Percentiles rank a stretch among this genome's conserved stretches.
These are phyloP conservation scores for Schizopygopsis malacanthus DNA, from an alignment of 2,797 vertebrate genomes.

Conservation along the genomic window DNA sequence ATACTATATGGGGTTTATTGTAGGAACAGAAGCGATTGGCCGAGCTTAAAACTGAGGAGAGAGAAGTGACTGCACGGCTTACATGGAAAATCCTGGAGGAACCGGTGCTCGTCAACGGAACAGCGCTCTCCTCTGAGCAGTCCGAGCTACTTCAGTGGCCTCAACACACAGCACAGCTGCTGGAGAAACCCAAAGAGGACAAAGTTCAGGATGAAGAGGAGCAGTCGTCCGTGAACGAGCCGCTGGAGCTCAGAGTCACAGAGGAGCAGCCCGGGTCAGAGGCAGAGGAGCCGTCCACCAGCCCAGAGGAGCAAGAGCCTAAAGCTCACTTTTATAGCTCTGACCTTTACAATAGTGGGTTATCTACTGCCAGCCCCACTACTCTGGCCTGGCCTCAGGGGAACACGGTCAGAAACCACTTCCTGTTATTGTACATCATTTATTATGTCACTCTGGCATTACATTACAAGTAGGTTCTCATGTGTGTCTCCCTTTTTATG, in stretches of 20 bases:
- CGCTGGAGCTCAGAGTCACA: slow-evolving; percentile 59
- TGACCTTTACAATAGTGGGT: slow-evolving; percentile 72
- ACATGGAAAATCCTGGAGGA: slow-evolving; percentile 86
- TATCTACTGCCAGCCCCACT: slow-evolving; percentile 62
- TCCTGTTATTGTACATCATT: not conserved
- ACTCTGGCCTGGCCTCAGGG: slow-evolving; percentile 62
- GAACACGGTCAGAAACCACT: slow-evolving; percentile 42
- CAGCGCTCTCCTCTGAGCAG: slow-evolving; percentile 59
- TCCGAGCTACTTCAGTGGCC: slow-evolving; percentile 64
- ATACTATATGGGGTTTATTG: slow-evolving; percentile 61
- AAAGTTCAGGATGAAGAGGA: slow-evolving; percentile 67
- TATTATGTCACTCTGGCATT: not conserved
- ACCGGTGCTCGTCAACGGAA: slow-evolving; percentile 91
- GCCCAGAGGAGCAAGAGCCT: slow-evolving; percentile 77
- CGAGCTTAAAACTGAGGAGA: slow-evolving; percentile 87
- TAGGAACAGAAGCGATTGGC: slow-evolving; percentile 89
- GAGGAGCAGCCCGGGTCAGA: slow-evolving; percentile 64
- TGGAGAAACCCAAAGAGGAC: slow-evolving; percentile 69
- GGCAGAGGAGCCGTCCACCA: slow-evolving; percentile 79
- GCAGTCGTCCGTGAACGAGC: slow-evolving; percentile 34
- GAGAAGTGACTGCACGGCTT: slow-evolving; percentile 81
- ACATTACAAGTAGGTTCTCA: not conserved
- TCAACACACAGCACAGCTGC: slow-evolving; percentile 66
- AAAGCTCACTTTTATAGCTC: slow-evolving; percentile 61
- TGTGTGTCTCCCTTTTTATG: not conserved